Percentiles rank a stretch among this genome's conserved stretches.
Conservation (phyloP, 2,113 vertebrate genomes). For the Solea senegalensis region DNA sequence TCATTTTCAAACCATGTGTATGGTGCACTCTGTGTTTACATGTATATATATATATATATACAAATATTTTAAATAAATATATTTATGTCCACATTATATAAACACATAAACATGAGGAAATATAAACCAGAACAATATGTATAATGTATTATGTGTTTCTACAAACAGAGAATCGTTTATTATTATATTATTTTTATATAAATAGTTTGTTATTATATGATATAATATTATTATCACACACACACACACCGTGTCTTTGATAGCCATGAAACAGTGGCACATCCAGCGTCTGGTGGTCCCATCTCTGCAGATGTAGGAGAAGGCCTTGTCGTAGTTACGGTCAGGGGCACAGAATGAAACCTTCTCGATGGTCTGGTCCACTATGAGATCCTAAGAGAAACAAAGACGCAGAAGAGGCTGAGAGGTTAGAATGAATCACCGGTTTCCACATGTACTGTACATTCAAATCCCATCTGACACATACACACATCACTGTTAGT, state of each 20-base stretch:
- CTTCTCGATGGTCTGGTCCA: constrained; percentile 95
- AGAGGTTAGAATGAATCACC: constrained; percentile 19
- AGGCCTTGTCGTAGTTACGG: constrained; percentile 94
- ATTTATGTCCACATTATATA: too few species aligned
- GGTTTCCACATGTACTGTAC: constrained; percentile 3
- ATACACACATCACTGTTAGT: not conserved
- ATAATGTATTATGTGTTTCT: too few species aligned
- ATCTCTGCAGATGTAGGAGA: constrained; percentile 94
- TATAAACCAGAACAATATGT: too few species aligned
- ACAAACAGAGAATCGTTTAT: too few species aligned
- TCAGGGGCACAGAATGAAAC: constrained; percentile 94
- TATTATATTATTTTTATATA: too few species aligned
- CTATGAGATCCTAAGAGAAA: constrained; percentile 87
- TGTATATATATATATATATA: too few species aligned
- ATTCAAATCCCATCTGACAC: constrained; percentile 8
- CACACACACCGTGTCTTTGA: constrained; percentile 90
- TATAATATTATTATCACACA: too few species aligned
- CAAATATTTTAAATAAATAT: too few species aligned
- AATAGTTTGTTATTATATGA: too few species aligned
- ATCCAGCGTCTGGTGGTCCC: constrained; percentile 94
- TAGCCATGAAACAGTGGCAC: constrained; percentile 94
- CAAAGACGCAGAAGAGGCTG: not conserved
- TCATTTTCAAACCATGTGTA: not conserved
- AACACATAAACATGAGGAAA: too few species aligned
- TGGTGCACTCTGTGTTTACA: too few species aligned